Evolutionary conservation across 1,140 invertebrate species (phyloP), one percentile per base, ranked within the genome.

Genomic region (Aricia agestis): DNA sequence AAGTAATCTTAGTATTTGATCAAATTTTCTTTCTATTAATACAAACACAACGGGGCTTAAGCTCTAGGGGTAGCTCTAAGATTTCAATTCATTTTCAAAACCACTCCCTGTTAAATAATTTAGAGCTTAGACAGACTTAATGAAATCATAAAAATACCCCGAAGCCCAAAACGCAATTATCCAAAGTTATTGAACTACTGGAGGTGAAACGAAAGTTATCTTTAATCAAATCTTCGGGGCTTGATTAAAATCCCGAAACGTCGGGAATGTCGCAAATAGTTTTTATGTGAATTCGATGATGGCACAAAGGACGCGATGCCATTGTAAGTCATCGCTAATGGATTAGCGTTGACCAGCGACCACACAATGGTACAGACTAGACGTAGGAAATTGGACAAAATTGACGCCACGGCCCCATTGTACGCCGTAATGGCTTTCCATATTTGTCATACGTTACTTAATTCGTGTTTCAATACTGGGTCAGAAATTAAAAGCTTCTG

Each of bases 251-350:
- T 25, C 59, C 18, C 59, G 10, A 18, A 59, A 19, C 59, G 59
- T 63, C 18, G 17, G 59, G 19, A 63, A 19, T 63, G 25, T 63
- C 18, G 59, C 6, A 63, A 25, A 63, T 63, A 63, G 19, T 63
- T 63, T 19, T 63, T 63, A 63, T 63, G 59, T 63, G 59, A 63
- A 19, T 63, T 63, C 7, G 59, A 25, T 63, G 59, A 63, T 59
- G 71, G 63, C 69, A 79, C 81, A 82, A 82, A 82, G 79, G 73
- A 74, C 77, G 59, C 76, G 78, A 77, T 6, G 70, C 69, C 73
- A 86, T 89, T 86, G 84, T 87, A 81, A 81, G 81, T 83, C 79
- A 82, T 81, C 79, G 74, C 83, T 89, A 89, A 89, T 89, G 85
- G 87, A 89, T 89, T 89, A 87, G 81, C 75, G 78, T 79, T 79